Evolutionary conservation across 1,140 invertebrate species (phyloP), one percentile per base, ranked within the genome.

Genomic region (Drosophila albomicans): DNA sequence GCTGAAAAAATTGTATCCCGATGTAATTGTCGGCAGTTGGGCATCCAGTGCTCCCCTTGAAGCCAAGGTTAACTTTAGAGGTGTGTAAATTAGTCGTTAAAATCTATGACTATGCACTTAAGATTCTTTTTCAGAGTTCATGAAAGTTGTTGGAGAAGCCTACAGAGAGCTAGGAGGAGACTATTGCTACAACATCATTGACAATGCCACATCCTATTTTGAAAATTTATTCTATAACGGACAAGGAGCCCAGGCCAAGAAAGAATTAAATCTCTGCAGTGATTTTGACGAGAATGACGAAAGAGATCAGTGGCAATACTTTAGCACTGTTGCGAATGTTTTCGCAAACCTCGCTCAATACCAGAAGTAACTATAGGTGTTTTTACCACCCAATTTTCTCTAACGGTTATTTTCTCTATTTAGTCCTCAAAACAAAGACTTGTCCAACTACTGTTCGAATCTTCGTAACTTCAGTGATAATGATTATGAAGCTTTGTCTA

Each of bases 1-100:
- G 96, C 94, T 96, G 52, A 94, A 96, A 69, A 92, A 95, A 30
- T 95, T 96, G 64, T 97, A 97, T 85, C 96, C 97, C 2, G 95
- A 97, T 81, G 92, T 96, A 0, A 94, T 96, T 20, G 54, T 56
- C 6, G 92, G 91, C 94, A 95, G n/a, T 94, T 95, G 32, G 94
- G 96, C 96, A 2, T 96, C 96, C 1, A 96, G 96, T 82, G 96
- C 94, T 13, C 96, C 96, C 1, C 93, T 97, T 13, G 76, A 93
- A 6, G 96, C 95, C 7, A 93, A 96, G 92, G 93, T 95, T 1
- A 94, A 97, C 91, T 97, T 96, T 81, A 81, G 92, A 43, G 69
- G 75, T 77, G 15, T 13, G 25, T 61, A 16, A 1, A 15, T 2
- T 16, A 15, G 15, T 15, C 15, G 15, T 15, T 15, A 15, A 15